phyloP scores from a whole-genome alignment of 2,888 invertebrate genomes.

The Hermodice carunculata region DNA sequence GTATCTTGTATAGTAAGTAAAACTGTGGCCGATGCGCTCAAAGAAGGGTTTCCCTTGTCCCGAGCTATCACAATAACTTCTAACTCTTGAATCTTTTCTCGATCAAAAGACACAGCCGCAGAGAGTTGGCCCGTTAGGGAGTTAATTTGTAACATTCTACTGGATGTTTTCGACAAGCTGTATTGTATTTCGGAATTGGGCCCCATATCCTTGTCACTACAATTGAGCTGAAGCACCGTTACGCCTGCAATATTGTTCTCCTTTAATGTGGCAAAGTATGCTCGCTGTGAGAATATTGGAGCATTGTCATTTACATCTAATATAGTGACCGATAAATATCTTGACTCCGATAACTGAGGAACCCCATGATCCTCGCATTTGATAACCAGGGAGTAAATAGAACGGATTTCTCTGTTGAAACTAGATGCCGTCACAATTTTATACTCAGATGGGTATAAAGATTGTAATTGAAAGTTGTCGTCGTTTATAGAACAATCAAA shows the following conservation, averaged over 20 bases:
- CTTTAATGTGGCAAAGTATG: constrained; percentile 42
- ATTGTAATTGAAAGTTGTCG: constrained; percentile 48
- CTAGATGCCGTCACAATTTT: constrained; percentile 70
- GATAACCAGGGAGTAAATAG: constrained; percentile 70
- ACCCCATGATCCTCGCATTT: constrained; percentile 79
- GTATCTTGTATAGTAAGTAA: constrained; percentile 18
- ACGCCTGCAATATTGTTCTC: constrained; percentile 48
- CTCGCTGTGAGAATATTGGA: constrained; percentile 79
- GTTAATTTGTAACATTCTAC: not conserved
- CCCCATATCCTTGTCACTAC: constrained; percentile 88
- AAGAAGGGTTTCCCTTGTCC: constrained; percentile 85
- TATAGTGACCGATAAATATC: constrained; percentile 68
- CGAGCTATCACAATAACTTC: constrained; percentile 82
- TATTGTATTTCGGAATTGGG: constrained; percentile 74
- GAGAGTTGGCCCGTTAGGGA: constrained; percentile 3
- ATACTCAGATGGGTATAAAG: constrained; percentile 54
- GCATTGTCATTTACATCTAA: constrained; percentile 94
- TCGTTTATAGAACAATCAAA: constrained; percentile 71
- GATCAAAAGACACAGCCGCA: constrained; percentile 8
- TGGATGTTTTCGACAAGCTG: not conserved
- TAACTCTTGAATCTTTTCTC: constrained; percentile 1
- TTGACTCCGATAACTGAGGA: constrained; percentile 79
- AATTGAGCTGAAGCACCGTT: constrained; percentile 84
- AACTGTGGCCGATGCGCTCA: constrained; percentile 88
- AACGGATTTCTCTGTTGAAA: constrained; percentile 53